A percentile compares a stretch with the other conserved stretches of the same genome.
Evolutionary conservation across 2,797 vertebrate genomes (phyloP).

Genomic region (Epinephelus malabaricus): DNA sequence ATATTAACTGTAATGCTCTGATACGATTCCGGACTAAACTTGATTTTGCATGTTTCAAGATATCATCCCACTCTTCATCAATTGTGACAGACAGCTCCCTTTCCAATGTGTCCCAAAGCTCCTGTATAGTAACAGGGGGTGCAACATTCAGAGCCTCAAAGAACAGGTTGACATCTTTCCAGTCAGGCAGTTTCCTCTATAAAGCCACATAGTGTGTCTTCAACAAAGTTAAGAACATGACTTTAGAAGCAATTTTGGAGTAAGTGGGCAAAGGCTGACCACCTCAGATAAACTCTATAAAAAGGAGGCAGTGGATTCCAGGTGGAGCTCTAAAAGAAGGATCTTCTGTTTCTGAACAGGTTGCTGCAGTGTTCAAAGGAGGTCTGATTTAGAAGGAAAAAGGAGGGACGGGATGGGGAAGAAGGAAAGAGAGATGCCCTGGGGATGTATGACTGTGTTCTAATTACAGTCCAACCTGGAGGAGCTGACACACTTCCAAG

Average conservation of each 20-base stretch:
- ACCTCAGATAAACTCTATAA: constrained; percentile 61
- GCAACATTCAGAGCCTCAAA: too few relatives aligned
- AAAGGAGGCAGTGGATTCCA: constrained; percentile 40
- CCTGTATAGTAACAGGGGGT: too few relatives aligned
- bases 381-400: constrained; percentile 50
- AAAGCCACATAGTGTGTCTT: constrained; percentile 14
- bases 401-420: constrained; percentile 27
- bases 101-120: too few relatives aligned
- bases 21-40: too few relatives aligned
- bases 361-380: constrained; percentile 45
- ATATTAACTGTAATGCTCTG: too few relatives aligned
- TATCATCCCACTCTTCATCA: too few relatives aligned
- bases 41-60: too few relatives aligned
- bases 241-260: constrained; percentile 20
- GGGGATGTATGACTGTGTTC: constrained; percentile 68
- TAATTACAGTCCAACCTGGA: constrained; percentile 80
- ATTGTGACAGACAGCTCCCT: too few relatives aligned
- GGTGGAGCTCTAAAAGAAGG: constrained; percentile 59
- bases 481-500: constrained; percentile 79
- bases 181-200: too few relatives aligned
- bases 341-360: constrained; percentile 42
- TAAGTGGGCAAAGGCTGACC: constrained; percentile 19
- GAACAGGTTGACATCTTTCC: too few relatives aligned
- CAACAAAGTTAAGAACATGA: background rate
- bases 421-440: constrained; percentile 40